A percentile compares a stretch with the other conserved stretches of the same genome.
Conservation (phyloP, 92 coral and sea anemone species). For the Phenganax subtilis region DNA sequence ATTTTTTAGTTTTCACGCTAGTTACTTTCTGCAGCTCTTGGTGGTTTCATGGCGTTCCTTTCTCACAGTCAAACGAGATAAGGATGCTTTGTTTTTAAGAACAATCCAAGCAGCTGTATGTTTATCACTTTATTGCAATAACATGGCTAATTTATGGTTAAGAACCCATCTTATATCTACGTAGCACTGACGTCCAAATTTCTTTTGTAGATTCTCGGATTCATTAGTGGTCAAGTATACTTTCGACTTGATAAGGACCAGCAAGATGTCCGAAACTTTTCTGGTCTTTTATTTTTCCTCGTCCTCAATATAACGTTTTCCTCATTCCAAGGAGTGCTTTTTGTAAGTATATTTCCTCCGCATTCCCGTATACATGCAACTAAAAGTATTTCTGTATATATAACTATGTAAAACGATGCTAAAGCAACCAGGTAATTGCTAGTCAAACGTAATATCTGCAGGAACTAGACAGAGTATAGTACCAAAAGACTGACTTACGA, state of each 20-base stretch:
- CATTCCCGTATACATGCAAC: not conserved
- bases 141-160: no score
- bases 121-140: no score
- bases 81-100: conserved; percentile 60
- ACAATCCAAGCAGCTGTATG: conserved; percentile 72
- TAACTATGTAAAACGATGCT: no score
- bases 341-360: conserved; percentile 60
- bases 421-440: no score
- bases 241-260: conserved; percentile 65
- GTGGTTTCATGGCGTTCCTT: conserved; percentile 87
- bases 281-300: conserved; percentile 76
- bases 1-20: conserved; percentile 63
- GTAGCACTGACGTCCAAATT: not conserved
- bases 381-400: no score
- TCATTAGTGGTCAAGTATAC: conserved; percentile 70
- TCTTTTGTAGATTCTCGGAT: conserved; percentile 53
- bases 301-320: conserved; percentile 62
- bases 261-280: conserved; percentile 64
- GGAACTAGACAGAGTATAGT: no score
- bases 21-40: conserved; percentile 71
- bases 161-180: no score
- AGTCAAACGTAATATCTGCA: no score
- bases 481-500: no score
- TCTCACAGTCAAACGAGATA: conserved; percentile 73
- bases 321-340: conserved; percentile 67